phyloP scores from a whole-genome alignment of 2,888 invertebrate species.

The Lysandra coridon region DNA sequence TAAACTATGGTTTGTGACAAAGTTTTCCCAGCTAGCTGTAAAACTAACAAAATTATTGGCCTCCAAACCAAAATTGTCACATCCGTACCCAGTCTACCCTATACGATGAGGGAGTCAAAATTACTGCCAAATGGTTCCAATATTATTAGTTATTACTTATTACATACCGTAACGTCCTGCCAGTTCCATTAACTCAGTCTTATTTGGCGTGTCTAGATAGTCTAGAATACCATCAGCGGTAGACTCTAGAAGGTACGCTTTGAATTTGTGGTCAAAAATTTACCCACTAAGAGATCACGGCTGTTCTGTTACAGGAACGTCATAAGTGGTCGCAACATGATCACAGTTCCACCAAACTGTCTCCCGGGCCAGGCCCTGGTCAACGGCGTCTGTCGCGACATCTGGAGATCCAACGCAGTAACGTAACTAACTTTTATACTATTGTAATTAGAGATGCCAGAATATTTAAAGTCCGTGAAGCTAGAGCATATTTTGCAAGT shows the following conservation, averaged over 20 bases:
- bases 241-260: neutral
- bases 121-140: too few species aligned
- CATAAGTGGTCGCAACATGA: constrained; percentile 32
- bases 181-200: too few species aligned
- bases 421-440: constrained; percentile 33
- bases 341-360: constrained; percentile 44
- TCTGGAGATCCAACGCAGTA: constrained; percentile 41
- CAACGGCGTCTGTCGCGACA: constrained; percentile 48
- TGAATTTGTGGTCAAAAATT: neutral
- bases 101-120: too few species aligned
- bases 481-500: too few species aligned
- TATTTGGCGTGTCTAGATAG: too few species aligned
- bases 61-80: too few species aligned
- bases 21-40: too few species aligned
- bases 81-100: too few species aligned
- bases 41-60: too few species aligned
- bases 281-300: neutral
- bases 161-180: too few species aligned
- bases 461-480: neutral
- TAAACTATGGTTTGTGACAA: too few species aligned
- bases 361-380: constrained; percentile 39
- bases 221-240: neutral
- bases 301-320: constrained; percentile 1
- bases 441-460: neutral
- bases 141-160: too few species aligned